These are phyloP conservation scores for Castor canadensis DNA, from an alignment of 2,113 vertebrate species.

Conservation along the genomic window DNA sequence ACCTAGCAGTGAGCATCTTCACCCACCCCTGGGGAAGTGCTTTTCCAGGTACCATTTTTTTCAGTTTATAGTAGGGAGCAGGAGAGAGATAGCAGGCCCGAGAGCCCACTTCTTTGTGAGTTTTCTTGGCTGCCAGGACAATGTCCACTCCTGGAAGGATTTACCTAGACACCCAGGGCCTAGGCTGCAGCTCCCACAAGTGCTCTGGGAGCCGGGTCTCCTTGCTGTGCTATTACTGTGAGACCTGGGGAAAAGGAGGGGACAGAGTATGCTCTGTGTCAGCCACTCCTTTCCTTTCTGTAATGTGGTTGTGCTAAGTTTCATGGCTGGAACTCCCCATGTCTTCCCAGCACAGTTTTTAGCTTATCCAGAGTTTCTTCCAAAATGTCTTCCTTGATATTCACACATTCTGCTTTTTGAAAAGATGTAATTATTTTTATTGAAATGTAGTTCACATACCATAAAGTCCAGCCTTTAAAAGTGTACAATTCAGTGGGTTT, in stretches of 20 bases:
- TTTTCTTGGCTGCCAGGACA: background rate
- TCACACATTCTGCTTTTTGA: slow-evolving; percentile 50
- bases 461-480: slow-evolving; percentile 70
- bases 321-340: fast-evolving
- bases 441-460: slow-evolving; percentile 62
- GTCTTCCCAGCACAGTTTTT: background rate
- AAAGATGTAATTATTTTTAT: slow-evolving; percentile 60
- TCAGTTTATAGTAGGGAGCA: background rate
- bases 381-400: slow-evolving; percentile 61
- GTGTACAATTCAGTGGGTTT: slow-evolving; percentile 42
- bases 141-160: background rate
- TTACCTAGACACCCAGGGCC: background rate
- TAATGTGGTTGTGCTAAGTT: background rate
- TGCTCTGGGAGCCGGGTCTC: background rate
- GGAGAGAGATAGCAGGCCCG: background rate
- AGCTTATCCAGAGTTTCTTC: background rate
- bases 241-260: too few species aligned
- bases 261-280: too few species aligned
- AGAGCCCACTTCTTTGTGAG: background rate
- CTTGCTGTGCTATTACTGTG: fast-evolving
- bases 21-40: background rate
- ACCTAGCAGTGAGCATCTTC: background rate
- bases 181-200: too few species aligned
- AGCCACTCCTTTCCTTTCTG: too few species aligned
- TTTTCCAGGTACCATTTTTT: background rate